Conservation (phyloP, 2,797 vertebrate genomes). For the Danio aesculapii region DNA sequence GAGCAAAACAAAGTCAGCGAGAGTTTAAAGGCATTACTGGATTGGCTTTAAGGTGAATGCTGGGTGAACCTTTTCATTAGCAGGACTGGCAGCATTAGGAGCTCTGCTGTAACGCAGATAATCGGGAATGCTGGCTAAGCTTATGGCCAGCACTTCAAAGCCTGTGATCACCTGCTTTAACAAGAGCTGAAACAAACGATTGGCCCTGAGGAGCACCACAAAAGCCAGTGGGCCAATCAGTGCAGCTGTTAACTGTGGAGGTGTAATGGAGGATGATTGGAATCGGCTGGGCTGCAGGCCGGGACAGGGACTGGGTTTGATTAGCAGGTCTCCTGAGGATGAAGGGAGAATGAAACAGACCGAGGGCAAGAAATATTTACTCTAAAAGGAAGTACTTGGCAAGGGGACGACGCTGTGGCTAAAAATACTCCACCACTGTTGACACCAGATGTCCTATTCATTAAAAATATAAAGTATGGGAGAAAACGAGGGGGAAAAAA, state of each 20-base stretch:
- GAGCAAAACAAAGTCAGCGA: background rate
- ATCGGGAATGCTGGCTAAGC: conserved; percentile 8
- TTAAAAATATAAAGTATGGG: conserved; percentile 31
- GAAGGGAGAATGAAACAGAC: conserved; percentile 38
- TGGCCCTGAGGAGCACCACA: conserved; percentile 37
- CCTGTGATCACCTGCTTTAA: conserved; percentile 22
- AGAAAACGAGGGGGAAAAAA: conserved; percentile 4
- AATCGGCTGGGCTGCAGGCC: conserved; percentile 45
- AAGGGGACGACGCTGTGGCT: conserved; percentile 44
- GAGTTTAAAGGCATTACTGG: conserved; percentile 19
- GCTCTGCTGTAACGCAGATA: conserved; percentile 9
- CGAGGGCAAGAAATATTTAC: conserved; percentile 49
- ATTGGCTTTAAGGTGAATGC: conserved; percentile 15
- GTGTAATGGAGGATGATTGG: conserved; percentile 46
- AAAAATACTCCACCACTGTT: conserved; percentile 61
- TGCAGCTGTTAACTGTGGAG: conserved; percentile 48
- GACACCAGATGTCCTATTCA: conserved; percentile 58
- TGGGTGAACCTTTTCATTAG: conserved; percentile 27
- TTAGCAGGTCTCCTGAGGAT: conserved; percentile 53
- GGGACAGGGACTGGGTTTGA: conserved; percentile 59
- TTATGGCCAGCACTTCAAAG: conserved; percentile 46
- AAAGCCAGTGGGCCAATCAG: conserved; percentile 28
- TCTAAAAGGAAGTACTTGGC: conserved; percentile 58
- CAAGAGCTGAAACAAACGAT: conserved; percentile 27
- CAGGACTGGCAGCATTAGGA: background rate